phyloP scores from a whole-genome alignment of 2,113 vertebrate species.

The Tyrannus savana region DNA sequence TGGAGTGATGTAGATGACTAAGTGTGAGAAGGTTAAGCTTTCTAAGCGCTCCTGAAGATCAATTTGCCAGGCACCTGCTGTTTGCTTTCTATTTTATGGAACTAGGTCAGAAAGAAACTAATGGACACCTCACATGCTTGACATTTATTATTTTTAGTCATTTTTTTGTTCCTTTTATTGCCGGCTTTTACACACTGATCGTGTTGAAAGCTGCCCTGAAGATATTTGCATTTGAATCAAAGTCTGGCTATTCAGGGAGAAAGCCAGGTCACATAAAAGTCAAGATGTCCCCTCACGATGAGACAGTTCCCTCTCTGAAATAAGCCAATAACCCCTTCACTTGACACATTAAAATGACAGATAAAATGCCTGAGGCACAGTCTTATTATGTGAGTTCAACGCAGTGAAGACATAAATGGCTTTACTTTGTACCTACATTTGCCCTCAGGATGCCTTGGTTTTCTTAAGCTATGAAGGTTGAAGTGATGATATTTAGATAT shows the following conservation, averaged over 20 bases:
- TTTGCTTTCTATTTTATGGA: slow-evolving; percentile 49
- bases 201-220: slow-evolving; percentile 41
- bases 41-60: slow-evolving; percentile 27
- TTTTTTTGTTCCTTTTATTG: slow-evolving; percentile 26
- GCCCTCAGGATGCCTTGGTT: background rate
- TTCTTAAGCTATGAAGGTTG: background rate
- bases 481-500: background rate
- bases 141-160: slow-evolving; percentile 55
- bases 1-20: background rate
- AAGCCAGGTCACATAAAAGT: slow-evolving; percentile 45
- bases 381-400: background rate
- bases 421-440: background rate
- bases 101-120: slow-evolving; percentile 34
- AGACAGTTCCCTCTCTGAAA: background rate
- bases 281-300: background rate
- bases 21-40: background rate
- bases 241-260: slow-evolving; percentile 14
- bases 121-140: background rate
- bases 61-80: slow-evolving; percentile 39
- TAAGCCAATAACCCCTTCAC: background rate
- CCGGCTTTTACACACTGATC: background rate
- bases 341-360: slow-evolving; percentile 49
- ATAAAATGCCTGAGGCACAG: slow-evolving; percentile 8
- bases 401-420: background rate
- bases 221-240: slow-evolving; percentile 42